Base-by-base conservation (phyloP, 2,797 vertebrate genomes). In the Typhlichthys eigenmanni region DNA sequence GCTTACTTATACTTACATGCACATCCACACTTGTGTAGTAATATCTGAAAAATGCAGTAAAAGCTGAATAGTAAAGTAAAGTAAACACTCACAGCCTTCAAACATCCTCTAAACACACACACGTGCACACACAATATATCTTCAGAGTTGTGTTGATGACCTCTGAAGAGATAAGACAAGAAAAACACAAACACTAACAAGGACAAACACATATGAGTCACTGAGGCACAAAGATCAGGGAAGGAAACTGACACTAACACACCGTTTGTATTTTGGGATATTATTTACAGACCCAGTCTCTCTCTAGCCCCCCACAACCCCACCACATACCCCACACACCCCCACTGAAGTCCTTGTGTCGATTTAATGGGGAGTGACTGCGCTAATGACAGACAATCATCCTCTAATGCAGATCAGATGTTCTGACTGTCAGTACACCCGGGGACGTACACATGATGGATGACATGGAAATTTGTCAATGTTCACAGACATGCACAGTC, bases 321-420 rank as follows among this genome's bases (percentile, higher is more conserved):
- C 24, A 12, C 50, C 66, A 72, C 11, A 2, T 7, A 46, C 51
- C 38, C 64, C 59, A 65, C 34, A 62, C 19, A 10, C 55, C 55
- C 64, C 72, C 77, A 62, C 64, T 47, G 55, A 82, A 80, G 77
- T 84, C 65, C 58, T 71, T 48, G 55, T 52, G 49, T 66, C 76
- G 63, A 45, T 67, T 51, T 79, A 72, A 85, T 65, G 58, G 54
- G 66, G 50, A 79, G 58, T 11, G 55, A 51, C 67, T 60, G 50
- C 68, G 60, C 68, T 79, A 71, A 83, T 69, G 72, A 76, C 74
- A 80, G 52, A 78, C 81, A 78, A 77, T 67, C 68, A 58, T 80
- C 62, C 53, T 66, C 59, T 81, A 74, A 82, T 80, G 74, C 55
- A 67, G 73, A 80, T 84, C 77, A 81, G 76, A 86, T 80, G 78